Percentiles rank a stretch among this genome's conserved stretches.
phyloP scores from a whole-genome alignment of 1,140 invertebrate species.

The Calephelis nemesis region DNA sequence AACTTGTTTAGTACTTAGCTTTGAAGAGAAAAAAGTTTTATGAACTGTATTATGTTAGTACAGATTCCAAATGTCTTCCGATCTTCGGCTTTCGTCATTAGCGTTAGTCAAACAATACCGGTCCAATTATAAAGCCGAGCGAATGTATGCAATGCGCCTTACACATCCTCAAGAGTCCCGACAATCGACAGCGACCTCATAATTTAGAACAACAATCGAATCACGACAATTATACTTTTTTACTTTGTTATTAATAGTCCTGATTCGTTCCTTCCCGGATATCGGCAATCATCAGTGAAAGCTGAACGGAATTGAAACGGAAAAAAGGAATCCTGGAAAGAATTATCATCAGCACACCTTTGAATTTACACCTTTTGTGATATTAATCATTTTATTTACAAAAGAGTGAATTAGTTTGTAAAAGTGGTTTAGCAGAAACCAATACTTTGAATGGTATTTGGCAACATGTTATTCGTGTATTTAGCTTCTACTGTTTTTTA shows the following conservation, averaged over 20 bases:
- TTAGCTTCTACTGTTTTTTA: too few species aligned
- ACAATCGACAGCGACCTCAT: conserved; percentile 39
- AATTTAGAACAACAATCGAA: conserved; percentile 51
- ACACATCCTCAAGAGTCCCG: conserved; percentile 24
- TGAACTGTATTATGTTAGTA: not conserved
- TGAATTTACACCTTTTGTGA: conserved; percentile 4
- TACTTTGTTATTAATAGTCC: conserved; percentile 56
- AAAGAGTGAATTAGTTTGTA: not conserved
- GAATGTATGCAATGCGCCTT: conserved; percentile 25
- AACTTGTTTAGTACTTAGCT: too few species aligned
- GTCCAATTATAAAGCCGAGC: conserved; percentile 8
- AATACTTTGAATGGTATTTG: too few species aligned
- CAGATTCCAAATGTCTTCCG: not conserved
- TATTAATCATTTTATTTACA: not conserved
- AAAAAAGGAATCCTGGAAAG: conserved; percentile 40
- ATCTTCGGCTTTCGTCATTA: not conserved
- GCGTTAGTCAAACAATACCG: conserved; percentile 15
- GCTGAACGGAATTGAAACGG: conserved; percentile 33
- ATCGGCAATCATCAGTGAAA: conserved; percentile 56
- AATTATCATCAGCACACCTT: conserved; percentile 32
- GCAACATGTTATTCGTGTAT: too few species aligned
- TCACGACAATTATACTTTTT: conserved; percentile 72
- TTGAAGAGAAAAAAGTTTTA: too few species aligned
- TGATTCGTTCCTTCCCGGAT: conserved; percentile 67
- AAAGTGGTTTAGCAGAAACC: not conserved